Conservation (phyloP, 1,140 invertebrate genomes). For the Adoxophyes honmai region DNA sequence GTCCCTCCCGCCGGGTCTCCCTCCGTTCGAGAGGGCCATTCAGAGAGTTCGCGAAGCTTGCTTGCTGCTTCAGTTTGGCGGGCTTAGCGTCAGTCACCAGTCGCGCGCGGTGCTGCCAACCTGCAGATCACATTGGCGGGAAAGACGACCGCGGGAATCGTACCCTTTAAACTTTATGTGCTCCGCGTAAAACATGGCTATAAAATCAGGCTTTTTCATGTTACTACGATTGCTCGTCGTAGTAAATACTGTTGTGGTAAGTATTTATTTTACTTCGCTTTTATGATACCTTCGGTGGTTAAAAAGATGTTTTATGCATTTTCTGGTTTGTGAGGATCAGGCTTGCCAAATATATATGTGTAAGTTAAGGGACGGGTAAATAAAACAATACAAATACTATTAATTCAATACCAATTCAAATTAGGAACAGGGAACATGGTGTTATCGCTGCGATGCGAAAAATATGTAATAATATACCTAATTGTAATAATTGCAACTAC, state of each 20-base stretch:
- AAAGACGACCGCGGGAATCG: slow-evolving; percentile 38
- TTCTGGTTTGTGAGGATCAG: too few relatives aligned
- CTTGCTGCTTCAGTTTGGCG: slow-evolving; percentile 70
- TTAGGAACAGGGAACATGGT: too few relatives aligned
- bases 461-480: too few relatives aligned
- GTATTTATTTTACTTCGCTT: slow-evolving; percentile 17
- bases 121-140: slow-evolving; percentile 47
- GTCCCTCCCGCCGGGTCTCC: slow-evolving; percentile 68
- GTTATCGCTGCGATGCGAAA: too few relatives aligned
- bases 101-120: slow-evolving; percentile 42
- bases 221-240: slow-evolving; percentile 46
- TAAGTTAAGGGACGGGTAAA: too few relatives aligned
- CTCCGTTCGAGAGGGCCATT: slow-evolving; percentile 66
- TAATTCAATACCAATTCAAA: too few relatives aligned
- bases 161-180: slow-evolving; percentile 41
- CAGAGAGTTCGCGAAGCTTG: slow-evolving; percentile 69
- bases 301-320: too few relatives aligned
- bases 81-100: slow-evolving; percentile 53
- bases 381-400: too few relatives aligned
- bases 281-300: too few relatives aligned
- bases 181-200: slow-evolving; percentile 50
- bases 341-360: too few relatives aligned
- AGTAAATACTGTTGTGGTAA: slow-evolving; percentile 56
- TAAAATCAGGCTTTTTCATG: slow-evolving; percentile 31
- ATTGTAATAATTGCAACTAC: too few relatives aligned